Base-by-base conservation (phyloP, 2,888 invertebrate genomes). In the Eupithecia insigniata region DNA sequence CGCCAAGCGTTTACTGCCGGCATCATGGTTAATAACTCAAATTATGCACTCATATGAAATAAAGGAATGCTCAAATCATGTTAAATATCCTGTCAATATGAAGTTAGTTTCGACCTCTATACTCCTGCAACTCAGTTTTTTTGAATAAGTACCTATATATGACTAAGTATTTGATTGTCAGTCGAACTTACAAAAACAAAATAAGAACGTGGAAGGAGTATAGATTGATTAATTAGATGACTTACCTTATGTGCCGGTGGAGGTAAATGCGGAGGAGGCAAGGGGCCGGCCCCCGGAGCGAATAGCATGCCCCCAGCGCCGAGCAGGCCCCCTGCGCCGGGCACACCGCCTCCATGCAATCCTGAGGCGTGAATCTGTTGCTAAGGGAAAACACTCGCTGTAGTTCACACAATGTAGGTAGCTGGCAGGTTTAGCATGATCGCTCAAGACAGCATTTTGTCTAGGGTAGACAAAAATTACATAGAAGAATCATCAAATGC, bases 301-400 rank as follows among this genome's bases (percentile, higher is more conserved):
- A 95, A 95, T 80, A 95, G 85, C 73, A 90, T 79, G 28, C 91
- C 92, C 0, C 92, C 92, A 5, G 92, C 90, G 79, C 95, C 93
- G 75, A 95, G 91, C 83, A 90, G 89, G 0, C 92, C 92, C 0
- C 92, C 92, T 10, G 92, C 90, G 79, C 95, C 93, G 74, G 95
- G 92, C 82, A 90, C 90, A 0, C 92, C 93, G 77, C 92, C 74
- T 16, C 74, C 74, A 92, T 61, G 92, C 73, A 93, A 95, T 81
- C 97, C 95, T 86, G 97, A 97, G 80, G 97, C 97, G 92, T 98
- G 98, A 93, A 98, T 97, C 95, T 98, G 98, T 96, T 98, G 98
- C 97, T 98, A 70, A 32, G 76, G 74, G 72, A 78, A 77, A 76
- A 61, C 14, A 66, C 60, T 73, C 73, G 72, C 74, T 78, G 74